Evolutionary conservation across 2,888 invertebrate genomes (phyloP).

Genomic region (Augochlorella aurata): DNA sequence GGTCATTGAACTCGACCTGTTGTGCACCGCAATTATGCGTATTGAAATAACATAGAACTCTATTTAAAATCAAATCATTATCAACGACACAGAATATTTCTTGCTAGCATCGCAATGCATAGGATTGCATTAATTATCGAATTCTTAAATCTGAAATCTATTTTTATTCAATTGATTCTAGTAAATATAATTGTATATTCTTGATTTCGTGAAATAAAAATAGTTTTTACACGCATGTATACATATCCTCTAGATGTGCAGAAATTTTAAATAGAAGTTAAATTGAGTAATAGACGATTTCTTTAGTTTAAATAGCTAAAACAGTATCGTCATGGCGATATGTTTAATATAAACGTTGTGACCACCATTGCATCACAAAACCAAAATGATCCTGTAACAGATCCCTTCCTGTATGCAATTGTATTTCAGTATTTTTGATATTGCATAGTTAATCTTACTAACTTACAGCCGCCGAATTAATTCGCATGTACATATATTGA

Average conservation of each 20-base stretch:
- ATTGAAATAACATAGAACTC: background rate
- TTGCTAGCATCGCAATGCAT: background rate
- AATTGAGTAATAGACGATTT: no score
- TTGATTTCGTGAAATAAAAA: background rate
- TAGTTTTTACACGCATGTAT: background rate
- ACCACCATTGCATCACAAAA: background rate
- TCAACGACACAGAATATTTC: background rate
- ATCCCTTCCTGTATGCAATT: background rate
- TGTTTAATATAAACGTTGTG: background rate
- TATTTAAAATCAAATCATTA: background rate
- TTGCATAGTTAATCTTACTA: background rate
- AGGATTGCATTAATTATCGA: background rate
- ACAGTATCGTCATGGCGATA: no score
- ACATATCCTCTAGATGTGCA: no score
- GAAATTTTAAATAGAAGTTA: no score
- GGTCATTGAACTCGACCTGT: conserved; percentile 2
- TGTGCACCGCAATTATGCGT: conserved; percentile 7
- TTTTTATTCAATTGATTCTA: background rate
- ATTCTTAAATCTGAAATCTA: background rate
- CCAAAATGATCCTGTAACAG: background rate
- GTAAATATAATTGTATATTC: background rate
- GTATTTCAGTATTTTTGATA: background rate
- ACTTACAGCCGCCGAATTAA: background rate
- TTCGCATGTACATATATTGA: background rate
- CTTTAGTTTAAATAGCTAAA: no score